Evolutionary conservation across 2,113 vertebrate species (phyloP).

Genomic region (Solea senegalensis): DNA sequence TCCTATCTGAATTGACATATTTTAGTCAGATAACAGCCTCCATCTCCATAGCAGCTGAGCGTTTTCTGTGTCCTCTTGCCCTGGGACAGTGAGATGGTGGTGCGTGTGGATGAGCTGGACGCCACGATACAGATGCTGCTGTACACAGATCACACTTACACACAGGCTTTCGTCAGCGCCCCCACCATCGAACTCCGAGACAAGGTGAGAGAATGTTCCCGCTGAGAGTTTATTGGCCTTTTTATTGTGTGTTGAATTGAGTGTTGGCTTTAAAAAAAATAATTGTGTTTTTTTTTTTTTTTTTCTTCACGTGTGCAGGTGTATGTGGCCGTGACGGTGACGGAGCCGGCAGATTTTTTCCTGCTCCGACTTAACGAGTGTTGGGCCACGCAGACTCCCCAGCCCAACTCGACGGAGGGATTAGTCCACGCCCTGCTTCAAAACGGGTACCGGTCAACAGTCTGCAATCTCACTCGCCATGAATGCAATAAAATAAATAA

Average conservation of each 20-base stretch:
- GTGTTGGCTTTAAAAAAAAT: background rate
- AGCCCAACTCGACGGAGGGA: slow-evolving; percentile 48
- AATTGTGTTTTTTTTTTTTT: too few species aligned
- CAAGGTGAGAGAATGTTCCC: slow-evolving; percentile 39
- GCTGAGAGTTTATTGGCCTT: background rate
- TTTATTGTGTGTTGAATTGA: background rate
- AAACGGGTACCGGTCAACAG: slow-evolving; percentile 69
- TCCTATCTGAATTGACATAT: too few species aligned
- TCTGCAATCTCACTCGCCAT: background rate
- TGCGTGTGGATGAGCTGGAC: slow-evolving; percentile 68
- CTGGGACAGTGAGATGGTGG: slow-evolving; percentile 54
- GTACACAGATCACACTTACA: slow-evolving; percentile 71
- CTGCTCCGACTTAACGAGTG: slow-evolving; percentile 74
- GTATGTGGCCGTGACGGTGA: slow-evolving; percentile 74
- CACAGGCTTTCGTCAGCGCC: slow-evolving; percentile 43
- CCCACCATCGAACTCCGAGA: slow-evolving; percentile 75
- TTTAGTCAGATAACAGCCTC: too few species aligned
- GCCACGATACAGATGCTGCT: slow-evolving; percentile 73
- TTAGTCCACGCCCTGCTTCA: slow-evolving; percentile 63
- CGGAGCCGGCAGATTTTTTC: slow-evolving; percentile 73
- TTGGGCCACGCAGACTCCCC: slow-evolving; percentile 73
- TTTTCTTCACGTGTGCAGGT: slow-evolving; percentile 46
- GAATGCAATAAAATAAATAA: background rate
- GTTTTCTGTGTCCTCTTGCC: background rate
- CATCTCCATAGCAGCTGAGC: background rate